Base-by-base conservation (phyloP, 2,797 vertebrate species). In the Rhynchonycteris naso region DNA sequence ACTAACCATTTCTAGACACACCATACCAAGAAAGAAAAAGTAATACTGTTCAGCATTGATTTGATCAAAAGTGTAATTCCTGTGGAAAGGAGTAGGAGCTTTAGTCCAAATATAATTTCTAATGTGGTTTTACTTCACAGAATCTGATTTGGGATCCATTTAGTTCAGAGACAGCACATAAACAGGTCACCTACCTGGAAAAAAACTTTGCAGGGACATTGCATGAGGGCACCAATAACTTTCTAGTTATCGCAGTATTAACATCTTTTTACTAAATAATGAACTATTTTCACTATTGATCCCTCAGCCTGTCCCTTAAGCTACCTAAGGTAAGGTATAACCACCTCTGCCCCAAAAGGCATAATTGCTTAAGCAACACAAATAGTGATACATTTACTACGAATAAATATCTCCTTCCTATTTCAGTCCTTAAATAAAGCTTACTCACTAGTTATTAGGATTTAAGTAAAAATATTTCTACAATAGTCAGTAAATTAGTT, bases 71-170 rank as follows among this genome's bases (percentile, higher is more conserved):
- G 1, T 80, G 86, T 88, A 95, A 79, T 87, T 93, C 56, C 74
- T 88, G 33, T 90, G 83, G 80, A 96, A 95, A 96, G 81, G 35
- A 50, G 3, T 91, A 88, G 47, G 15, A 52, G 30, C 90, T 95
- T 98, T 89, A 91, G 69, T 89, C 75, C 96, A 96, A 95, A 94
- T 96, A 95, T 84, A 82, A 95, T 96, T 97, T 93, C 97, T 97
- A 98, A 96, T 88, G 84, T 59, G 81, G 90, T 84, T 88, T 96
- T 94, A 95, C 69, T 94, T 81, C 54, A 88, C 84, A 95, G 87
- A 91, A 94, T 95, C 96, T 95, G 92, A 92, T 96, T 97, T 97
- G 86, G 83, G 89, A 85, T 85, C 95, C 96, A 96, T 83, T 95
- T 96, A 69, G 58, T 95, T 68, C 93, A 58, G 94, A 95, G 93